These are phyloP conservation scores for Eristalis tenax DNA, from an alignment of 2,888 invertebrate genomes.

Conservation along the genomic window DNA sequence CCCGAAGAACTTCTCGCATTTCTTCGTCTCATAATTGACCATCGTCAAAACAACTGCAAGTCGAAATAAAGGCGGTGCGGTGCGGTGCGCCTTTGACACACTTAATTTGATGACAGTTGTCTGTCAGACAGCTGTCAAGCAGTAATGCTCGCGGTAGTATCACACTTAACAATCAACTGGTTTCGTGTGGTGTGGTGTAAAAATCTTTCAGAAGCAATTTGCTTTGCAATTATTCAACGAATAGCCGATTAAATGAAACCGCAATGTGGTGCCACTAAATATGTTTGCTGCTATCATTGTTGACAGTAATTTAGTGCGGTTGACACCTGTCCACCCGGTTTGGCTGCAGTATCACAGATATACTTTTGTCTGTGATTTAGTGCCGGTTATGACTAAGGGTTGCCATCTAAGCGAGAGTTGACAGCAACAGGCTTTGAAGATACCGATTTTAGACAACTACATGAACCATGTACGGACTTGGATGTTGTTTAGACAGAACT, in stretches of 20 bases:
- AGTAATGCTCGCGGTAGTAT: neutral
- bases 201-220: constrained; percentile 2
- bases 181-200: neutral
- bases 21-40: neutral
- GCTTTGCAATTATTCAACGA: neutral
- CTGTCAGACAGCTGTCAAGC: constrained; percentile 11
- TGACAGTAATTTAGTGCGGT: constrained; percentile 4
- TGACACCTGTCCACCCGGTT: constrained; percentile 1
- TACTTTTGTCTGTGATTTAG: neutral
- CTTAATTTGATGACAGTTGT: neutral
- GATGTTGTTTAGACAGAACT: too few species aligned
- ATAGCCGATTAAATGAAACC: neutral
- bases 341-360: neutral
- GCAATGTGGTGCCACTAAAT: neutral
- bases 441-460: neutral
- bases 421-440: neutral
- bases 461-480: neutral
- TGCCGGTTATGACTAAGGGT: neutral
- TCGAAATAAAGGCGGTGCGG: neutral
- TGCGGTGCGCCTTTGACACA: neutral
- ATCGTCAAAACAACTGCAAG: neutral
- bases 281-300: neutral
- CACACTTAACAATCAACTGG: constrained; percentile 2
- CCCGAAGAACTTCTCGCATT: too few species aligned
- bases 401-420: neutral